Conservation (phyloP, 2,113 vertebrate genomes). For the Oreochromis aureus region DNA sequence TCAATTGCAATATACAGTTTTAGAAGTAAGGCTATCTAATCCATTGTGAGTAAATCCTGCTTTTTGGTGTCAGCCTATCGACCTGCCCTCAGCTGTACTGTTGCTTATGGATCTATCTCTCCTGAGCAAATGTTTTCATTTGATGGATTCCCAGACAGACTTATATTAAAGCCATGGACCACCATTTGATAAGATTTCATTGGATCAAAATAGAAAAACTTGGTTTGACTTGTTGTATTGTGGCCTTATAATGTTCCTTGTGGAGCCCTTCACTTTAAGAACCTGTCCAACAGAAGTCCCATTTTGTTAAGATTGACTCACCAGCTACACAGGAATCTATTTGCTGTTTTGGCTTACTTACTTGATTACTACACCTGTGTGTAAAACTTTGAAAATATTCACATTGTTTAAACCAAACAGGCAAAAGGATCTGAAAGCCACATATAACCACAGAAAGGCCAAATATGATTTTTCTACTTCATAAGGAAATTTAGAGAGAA, state of each 20-base stretch:
- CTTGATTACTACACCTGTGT: background rate
- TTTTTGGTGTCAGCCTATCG: conserved; percentile 40
- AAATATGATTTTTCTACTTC: background rate
- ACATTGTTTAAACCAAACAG: background rate
- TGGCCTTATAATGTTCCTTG: background rate
- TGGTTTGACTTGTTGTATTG: background rate
- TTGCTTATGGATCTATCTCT: conserved; percentile 25
- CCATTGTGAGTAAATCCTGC: conserved; percentile 53
- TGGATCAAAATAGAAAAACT: background rate
- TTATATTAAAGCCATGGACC: background rate
- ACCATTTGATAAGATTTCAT: conserved; percentile 2
- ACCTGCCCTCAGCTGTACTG: conserved; percentile 26
- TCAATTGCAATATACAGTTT: conserved; percentile 59
- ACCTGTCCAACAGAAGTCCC: background rate
- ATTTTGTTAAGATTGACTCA: background rate
- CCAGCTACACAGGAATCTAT: background rate
- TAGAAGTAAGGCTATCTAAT: conserved; percentile 49
- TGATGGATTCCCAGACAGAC: conserved; percentile 32
- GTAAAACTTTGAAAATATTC: background rate
- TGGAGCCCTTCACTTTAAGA: background rate
- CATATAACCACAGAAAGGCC: background rate
- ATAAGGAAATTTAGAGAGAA: background rate
- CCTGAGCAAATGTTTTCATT: conserved; percentile 41
- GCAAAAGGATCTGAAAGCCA: background rate
- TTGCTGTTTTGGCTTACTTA: background rate